Evolutionary conservation across 2,797 vertebrate species (phyloP).

Genomic region (Eulemur mongoz): DNA sequence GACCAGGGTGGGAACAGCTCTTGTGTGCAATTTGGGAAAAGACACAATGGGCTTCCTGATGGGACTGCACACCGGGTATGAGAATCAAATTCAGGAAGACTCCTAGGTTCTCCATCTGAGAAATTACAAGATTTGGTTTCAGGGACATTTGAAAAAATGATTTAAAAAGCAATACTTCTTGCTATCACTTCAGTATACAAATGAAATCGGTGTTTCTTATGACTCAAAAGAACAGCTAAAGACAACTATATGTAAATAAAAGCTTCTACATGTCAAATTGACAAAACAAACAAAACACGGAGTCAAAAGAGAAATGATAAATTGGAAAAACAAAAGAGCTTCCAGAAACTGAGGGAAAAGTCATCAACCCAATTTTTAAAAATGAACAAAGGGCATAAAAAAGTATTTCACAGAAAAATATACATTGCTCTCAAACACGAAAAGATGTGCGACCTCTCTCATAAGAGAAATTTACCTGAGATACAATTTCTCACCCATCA

Average conservation of each 20-base stretch:
- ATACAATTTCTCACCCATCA: not conserved
- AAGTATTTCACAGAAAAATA: constrained; percentile 2
- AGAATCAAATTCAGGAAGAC: not conserved
- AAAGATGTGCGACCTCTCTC: not conserved
- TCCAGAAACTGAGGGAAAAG: not conserved
- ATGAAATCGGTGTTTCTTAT: constrained; percentile 27
- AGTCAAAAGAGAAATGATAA: not conserved
- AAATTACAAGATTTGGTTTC: not conserved
- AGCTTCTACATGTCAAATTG: not conserved
- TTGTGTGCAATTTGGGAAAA: not conserved
- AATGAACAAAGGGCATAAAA: not conserved
- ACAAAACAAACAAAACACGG: not conserved
- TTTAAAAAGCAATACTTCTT: not conserved
- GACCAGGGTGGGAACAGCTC: not conserved
- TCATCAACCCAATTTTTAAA: not conserved
- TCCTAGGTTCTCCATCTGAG: not conserved
- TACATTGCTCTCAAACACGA: not conserved
- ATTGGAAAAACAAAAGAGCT: not conserved
- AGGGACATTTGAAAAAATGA: not conserved
- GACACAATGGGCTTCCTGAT: not conserved
- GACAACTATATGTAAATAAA: not conserved
- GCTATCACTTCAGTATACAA: not conserved
- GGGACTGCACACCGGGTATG: not conserved
- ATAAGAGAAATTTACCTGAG: not conserved
- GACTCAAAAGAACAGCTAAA: constrained; percentile 18